phyloP scores from a whole-genome alignment of 2,888 invertebrate genomes.

The Crepidodera aurea region DNA sequence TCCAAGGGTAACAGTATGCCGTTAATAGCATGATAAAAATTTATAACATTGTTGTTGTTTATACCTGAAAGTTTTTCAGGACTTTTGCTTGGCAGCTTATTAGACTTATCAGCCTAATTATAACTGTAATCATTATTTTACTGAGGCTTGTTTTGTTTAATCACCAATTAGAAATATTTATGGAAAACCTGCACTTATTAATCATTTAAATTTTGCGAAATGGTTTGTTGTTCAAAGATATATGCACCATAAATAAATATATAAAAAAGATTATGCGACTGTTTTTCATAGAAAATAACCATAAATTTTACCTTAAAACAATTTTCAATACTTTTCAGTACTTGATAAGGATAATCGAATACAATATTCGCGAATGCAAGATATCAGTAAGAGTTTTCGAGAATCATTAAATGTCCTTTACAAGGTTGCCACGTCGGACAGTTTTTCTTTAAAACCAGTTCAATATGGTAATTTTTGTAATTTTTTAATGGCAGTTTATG shows the following conservation, averaged over 20 bases:
- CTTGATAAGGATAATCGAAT: too few relatives aligned
- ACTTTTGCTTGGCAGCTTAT: background rate
- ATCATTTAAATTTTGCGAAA: background rate
- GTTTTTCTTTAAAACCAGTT: too few relatives aligned
- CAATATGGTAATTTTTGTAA: too few relatives aligned
- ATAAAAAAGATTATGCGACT: background rate
- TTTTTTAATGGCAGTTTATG: too few relatives aligned
- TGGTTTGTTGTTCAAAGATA: background rate
- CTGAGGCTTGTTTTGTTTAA: background rate
- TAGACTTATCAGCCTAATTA: background rate
- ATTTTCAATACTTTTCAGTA: too few relatives aligned
- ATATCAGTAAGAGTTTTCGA: too few relatives aligned
- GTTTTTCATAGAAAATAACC: background rate
- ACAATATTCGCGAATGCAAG: too few relatives aligned
- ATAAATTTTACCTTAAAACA: background rate
- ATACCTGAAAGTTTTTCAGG: background rate
- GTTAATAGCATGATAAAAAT: background rate
- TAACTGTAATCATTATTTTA: background rate
- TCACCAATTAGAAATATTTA: background rate
- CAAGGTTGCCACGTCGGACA: too few relatives aligned
- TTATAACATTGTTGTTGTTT: background rate
- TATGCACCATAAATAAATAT: background rate
- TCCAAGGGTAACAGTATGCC: background rate
- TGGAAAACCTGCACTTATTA: background rate
- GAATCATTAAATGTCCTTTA: too few relatives aligned